Evolutionary conservation across 1,140 invertebrate genomes (phyloP), one percentile per base, ranked within the genome.

Genomic region (Calephelis nemesis): DNA sequence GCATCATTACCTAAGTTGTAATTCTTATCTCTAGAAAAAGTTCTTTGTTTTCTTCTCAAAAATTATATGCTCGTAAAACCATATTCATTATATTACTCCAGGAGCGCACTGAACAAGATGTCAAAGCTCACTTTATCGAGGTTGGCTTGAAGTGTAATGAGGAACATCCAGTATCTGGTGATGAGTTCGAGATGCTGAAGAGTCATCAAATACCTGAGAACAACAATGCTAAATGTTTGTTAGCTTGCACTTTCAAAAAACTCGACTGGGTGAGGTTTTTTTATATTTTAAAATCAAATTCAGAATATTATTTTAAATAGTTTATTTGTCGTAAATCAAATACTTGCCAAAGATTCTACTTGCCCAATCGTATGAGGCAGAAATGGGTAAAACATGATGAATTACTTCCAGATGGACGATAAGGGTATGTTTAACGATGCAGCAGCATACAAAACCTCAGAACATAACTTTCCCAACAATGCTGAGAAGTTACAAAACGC

Each of bases 221-320:
- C 12, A 73, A 74, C 40, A 81, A 76, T 39, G 78, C 81, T 0
- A 84, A 84, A 60, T 91, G 88, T 63, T 73, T 88, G 7, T 62
- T 88, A 13, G 82, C 83, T 4, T 91, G 88, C 60, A 71, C 88
- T 4, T 85, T 80, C 47, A 82, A 65, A 50, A 87, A 80, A 72
- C 65, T 77, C 42, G 69, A 74, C 47, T 87, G 79, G 80, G 88
- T 91, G 69, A 82, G 74, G 13, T 42, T 62, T 4, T 66, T 47
- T 58, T 64, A 7, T 9, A 30, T 9, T 30, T 19, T 19, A 30
- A 30, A 30, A n/a, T n/a, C n/a, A 19, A 19, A 19, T 0, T 19
- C 15, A 19, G 15, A 19, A 19, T 19, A 19, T 19, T n/a, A n/a
- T n/a, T n/a, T n/a, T 30, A 30, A 30, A 30, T 30, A 30, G 30